Evolutionary conservation across 2,888 invertebrate species (phyloP), one percentile per base, ranked within the genome.

Genomic region (Mellilla xanthometata): DNA sequence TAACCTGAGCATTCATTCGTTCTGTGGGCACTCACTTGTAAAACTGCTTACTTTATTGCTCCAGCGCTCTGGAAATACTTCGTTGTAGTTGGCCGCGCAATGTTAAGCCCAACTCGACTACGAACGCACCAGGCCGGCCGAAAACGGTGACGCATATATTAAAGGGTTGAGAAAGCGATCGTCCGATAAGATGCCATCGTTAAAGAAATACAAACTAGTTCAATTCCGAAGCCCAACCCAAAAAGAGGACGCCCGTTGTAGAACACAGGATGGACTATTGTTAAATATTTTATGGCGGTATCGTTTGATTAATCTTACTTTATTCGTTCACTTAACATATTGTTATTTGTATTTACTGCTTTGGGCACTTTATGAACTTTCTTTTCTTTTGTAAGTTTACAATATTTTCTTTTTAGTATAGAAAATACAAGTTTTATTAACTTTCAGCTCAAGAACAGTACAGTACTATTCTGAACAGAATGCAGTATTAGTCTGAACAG

Each of bases 141-240:
- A 74, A 72, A 68, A 71, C 72, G 69, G 71, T 75, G 76, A 79
- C 74, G 81, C 76, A 77, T 77, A 78, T 68, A 76, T 77, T 74
- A 80, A 87, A 87, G 86, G 85, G 86, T 85, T 83, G 68, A 76
- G 75, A 79, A 77, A 80, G 72, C 70, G 83, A 88, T 86, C 76
- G 71, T 12, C 58, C 62, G 87, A 87, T 87, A 86, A 85, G 79
- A 77, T 73, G 64, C 62, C 63, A 62, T 69, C 72, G 71, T 64
- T 71, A 70, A 69, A 75, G 72, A 75, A 84, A 81, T 79, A 83
- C 80, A 80, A 83, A 87, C 75, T 84, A 79, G 79, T 84, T 83
- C 72, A 78, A 78, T 78, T 80, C 74, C 59, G 67, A 76, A 68
- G 72, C 68, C 66, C 68, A 66, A 69, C 65, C 72, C 67, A 80